phyloP scores from a whole-genome alignment of 30 jellyfish, hydroid and myxozoan species.

The Turritopsis dohrnii region DNA sequence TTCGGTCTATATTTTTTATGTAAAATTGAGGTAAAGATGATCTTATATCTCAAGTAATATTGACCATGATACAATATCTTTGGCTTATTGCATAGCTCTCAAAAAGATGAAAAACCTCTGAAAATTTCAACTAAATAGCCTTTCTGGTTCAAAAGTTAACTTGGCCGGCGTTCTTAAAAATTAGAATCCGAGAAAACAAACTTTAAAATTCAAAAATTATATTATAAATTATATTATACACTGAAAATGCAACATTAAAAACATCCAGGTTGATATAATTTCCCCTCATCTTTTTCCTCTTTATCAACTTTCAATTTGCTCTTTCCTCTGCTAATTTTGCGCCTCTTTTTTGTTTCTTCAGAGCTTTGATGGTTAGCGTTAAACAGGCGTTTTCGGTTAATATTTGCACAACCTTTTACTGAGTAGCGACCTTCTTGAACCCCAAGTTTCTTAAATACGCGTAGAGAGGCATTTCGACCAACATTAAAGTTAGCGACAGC shows the following conservation, averaged over 20 bases:
- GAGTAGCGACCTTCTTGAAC: slow-evolving; percentile 16
- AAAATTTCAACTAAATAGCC: slow-evolving; percentile 2
- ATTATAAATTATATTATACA: too few relatives aligned
- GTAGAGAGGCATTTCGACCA: slow-evolving; percentile 28
- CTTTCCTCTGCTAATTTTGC: slow-evolving; percentile 25
- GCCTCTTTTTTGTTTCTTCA: slow-evolving; percentile 11
- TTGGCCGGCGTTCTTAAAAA: background rate
- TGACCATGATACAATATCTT: background rate
- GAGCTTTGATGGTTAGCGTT: background rate
- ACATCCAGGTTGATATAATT: background rate
- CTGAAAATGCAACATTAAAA: background rate
- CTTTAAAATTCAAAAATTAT: too few relatives aligned
- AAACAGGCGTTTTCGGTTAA: slow-evolving; percentile 14
- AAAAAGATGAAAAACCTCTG: background rate
- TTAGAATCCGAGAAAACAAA: background rate
- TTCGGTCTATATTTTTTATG: background rate
- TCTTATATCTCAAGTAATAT: background rate
- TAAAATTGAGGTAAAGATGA: background rate
- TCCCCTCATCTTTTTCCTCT: too few relatives aligned
- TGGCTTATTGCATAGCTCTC: slow-evolving; percentile 1
- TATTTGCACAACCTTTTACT: slow-evolving; percentile 11
- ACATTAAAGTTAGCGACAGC: slow-evolving; percentile 30
- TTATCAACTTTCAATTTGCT: background rate
- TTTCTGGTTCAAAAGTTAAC: background rate
- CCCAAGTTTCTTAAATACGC: background rate